Percentiles rank a stretch among this genome's conserved stretches.
Evolutionary conservation across 2,888 invertebrate genomes (phyloP).

Genomic region (Microplitis deprimator): DNA sequence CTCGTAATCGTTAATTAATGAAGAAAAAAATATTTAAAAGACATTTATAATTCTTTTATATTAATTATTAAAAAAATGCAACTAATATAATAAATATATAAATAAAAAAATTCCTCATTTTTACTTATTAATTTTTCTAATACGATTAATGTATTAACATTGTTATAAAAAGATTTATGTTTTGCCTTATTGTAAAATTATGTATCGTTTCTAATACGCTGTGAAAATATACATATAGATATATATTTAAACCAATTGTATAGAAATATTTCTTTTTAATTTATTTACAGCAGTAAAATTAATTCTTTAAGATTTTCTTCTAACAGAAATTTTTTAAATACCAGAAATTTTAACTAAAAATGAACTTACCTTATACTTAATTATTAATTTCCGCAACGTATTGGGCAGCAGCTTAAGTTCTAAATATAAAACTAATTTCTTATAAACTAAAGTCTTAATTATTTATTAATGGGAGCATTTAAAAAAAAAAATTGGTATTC

Average conservation of each 20-base stretch:
- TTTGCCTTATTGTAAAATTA: constrained; percentile 63
- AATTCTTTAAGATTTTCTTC: too few species aligned
- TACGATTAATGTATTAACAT: constrained; percentile 68
- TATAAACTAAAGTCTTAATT: too few species aligned
- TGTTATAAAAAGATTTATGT: constrained; percentile 57
- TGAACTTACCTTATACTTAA: too few species aligned
- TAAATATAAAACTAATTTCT: too few species aligned
- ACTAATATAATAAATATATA: constrained; percentile 46
- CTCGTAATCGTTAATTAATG: constrained; percentile 30
- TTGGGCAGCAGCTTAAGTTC: too few species aligned
- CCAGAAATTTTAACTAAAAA: too few species aligned
- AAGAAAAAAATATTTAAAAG: constrained; percentile 51
- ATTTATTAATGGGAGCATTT: too few species aligned
- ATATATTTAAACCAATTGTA: constrained; percentile 41
- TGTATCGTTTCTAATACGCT: constrained; percentile 68
- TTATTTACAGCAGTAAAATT: too few species aligned
- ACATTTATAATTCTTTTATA: constrained; percentile 56
- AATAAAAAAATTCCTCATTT: constrained; percentile 43
- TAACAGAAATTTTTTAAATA: too few species aligned
- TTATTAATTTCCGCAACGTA: too few species aligned
- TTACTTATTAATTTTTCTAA: constrained; percentile 53
- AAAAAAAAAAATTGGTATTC: too few species aligned
- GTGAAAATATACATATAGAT: constrained; percentile 58
- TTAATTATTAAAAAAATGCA: constrained; percentile 46
- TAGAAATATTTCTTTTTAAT: constrained; percentile 28